Evolutionary conservation across 2,797 vertebrate genomes (phyloP), one percentile per base, ranked within the genome.

Genomic region (Mus spretus): DNA sequence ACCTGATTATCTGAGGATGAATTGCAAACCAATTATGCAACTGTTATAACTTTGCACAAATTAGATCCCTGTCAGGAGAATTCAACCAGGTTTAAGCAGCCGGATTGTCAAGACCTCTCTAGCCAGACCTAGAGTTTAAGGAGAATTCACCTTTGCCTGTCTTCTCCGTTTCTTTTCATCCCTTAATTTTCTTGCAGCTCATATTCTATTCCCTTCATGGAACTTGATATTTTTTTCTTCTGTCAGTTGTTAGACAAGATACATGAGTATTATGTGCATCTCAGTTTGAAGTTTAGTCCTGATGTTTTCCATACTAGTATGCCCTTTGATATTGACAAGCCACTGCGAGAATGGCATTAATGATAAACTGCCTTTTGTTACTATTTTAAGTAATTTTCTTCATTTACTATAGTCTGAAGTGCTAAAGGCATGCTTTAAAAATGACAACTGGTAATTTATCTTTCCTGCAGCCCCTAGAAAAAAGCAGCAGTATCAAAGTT

Each of bases 301-400:
- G 94, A 63, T 84, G 55, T 89, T 97, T 96, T 94, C 95, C 95
- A 95, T 93, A 82, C 81, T 81, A 22, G 63, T 4, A 8, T 96
- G 89, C 31, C 83, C 94, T 97, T 97, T 95, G 92, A 92, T 97
- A 95, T 50, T 95, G 90, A 89, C 94, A 93, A 24, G 13, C 10
- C 94, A 82, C 88, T 87, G 70, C 13, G 65, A 94, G 75, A 59
- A 90, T 92, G 55, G 67, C n/a, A 93, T 96, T 97, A 89, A 95
- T 86, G 83, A 96, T 74, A 97, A 88, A 82, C 74, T 28, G 50
- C 89, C 74, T 91, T 93, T 97, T 97, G 91, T 92, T 94, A 67
- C 83, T 91, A 93, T 96, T 95, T 91, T 96, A 85, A 92, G 88
- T 89, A 72, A 95, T 96, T 95, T 93, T 97, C 89, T 97, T 97